Base-by-base conservation (phyloP, 1,140 invertebrate species). In the Dendrolimus kikuchii region DNA sequence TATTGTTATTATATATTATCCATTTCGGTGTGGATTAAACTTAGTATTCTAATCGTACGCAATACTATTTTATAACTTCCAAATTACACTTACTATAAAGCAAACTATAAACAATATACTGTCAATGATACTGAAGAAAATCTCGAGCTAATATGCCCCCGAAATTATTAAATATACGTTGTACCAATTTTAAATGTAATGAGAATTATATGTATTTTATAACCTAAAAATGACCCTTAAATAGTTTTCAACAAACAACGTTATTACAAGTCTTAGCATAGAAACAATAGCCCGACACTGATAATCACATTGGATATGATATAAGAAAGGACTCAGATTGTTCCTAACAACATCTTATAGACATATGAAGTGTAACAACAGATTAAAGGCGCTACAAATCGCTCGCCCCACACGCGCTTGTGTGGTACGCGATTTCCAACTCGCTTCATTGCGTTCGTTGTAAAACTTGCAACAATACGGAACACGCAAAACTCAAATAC, bases 161-260 rank as follows among this genome's bases (percentile, higher is more conserved):
- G 23, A 23, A 23, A 23, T 23, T 1, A 23, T 23, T 23, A 23
- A 23, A 23, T 23, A 23, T 23, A 23, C 23, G 23, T 23, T 23
- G 23, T 23, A 23, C 23, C 23, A 23, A 23, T 23, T 1, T 23
- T 23, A 23, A 23, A 23, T 23, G 23, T 23, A 23, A 23, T 23
- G 23, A 23, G 23, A 23, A 23, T 23, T 23, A 23, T 23, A 23
- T 23, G 23, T 23, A 23, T 23, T 23, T 45, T 45, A 9, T n/a
- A 45, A 10, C 8, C 10, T 23, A 50, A 41, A 50, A 7, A 41
- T 41, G 9, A 41, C 39, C 40, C 40, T 23, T 41, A 47, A 50
- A 70, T 70, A 69, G 73, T 55, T 64, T 68, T 74, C 59, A 80
- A 78, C 75, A 78, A 70, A 80, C 75, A 77, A 80, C 72, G 55